Evolutionary conservation across 2,888 invertebrate genomes (phyloP), one percentile per base, ranked within the genome.

Genomic region (Acleris cristana): DNA sequence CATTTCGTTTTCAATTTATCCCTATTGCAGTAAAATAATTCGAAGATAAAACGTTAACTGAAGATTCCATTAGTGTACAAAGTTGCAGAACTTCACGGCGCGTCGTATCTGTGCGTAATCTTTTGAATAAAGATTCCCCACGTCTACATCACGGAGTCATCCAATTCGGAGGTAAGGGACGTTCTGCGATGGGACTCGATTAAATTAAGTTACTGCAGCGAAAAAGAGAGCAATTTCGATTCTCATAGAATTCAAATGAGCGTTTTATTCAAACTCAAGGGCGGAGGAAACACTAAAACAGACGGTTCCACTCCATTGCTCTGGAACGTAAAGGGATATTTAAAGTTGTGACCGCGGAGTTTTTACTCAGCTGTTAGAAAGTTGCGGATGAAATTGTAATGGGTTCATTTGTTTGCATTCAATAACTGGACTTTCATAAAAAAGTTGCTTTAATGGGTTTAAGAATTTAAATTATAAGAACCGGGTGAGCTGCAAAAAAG

Each of bases 181-280:
- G 84, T 85, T 83, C 84, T 84, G 82, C 86, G 87, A 91, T 85
- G 84, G 82, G 82, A 86, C 85, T 84, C 90, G 88, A 90, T 92
- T 90, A 90, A 90, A 90, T 90, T 90, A 91, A 91, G 90, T 90
- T 90, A 90, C 86, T 88, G 88, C 88, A 82, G 87, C 85, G 86
- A 87, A 88, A 90, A 88, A 85, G 87, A 86, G 88, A 87, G 87
- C 89, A 86, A 89, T 90, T 90, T 82, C 90, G 88, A 92, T 91
- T 88, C 90, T 85, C 90, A 87, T 90, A 87, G 91, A 89, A 91
- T 92, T 89, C 88, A 91, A 91, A 92, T 90, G 91, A 91, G 88
- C 85, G 87, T 90, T 91, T 91, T 91, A 91, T 91, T 90, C 90
- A 90, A 90, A 91, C 85, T 79, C 79, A 79, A 83, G 82, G 83